Conservation (phyloP, 2,888 invertebrate genomes). For the Pemphredon lugubris region DNA sequence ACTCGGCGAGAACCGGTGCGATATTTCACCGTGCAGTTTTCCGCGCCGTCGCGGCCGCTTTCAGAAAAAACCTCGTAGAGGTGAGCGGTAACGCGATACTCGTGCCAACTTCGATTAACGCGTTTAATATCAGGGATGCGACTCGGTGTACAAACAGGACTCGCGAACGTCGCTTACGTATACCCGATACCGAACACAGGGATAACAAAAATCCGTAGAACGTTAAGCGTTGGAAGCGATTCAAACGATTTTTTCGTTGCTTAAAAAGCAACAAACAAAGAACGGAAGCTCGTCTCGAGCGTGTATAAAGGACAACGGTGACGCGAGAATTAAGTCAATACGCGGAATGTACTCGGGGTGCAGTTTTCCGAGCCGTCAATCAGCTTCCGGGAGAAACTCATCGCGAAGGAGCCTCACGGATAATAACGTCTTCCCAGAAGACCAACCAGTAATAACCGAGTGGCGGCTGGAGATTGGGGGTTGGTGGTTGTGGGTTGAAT, state of each 20-base stretch:
- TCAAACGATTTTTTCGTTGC: too few species aligned
- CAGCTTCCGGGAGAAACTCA: slow-evolving; percentile 65
- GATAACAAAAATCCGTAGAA: too few species aligned
- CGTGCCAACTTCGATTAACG: slow-evolving; percentile 38
- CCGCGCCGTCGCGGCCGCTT: slow-evolving; percentile 42
- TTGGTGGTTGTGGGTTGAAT: slow-evolving; percentile 65
- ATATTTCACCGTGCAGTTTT: slow-evolving; percentile 48
- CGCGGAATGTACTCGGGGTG: slow-evolving; percentile 42
- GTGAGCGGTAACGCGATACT: slow-evolving; percentile 30
- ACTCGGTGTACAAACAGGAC: neutral
- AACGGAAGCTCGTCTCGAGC: slow-evolving; percentile 21
- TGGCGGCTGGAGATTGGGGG: slow-evolving; percentile 66
- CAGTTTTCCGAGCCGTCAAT: slow-evolving; percentile 69
- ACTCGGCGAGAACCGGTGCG: slow-evolving; percentile 51
- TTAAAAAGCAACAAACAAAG: neutral
- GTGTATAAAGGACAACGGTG: slow-evolving; percentile 42
- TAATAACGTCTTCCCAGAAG: slow-evolving; percentile 74
- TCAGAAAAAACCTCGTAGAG: slow-evolving; percentile 33
- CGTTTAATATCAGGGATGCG: slow-evolving; percentile 15
- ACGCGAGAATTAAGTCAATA: slow-evolving; percentile 38
- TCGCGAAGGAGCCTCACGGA: slow-evolving; percentile 69
- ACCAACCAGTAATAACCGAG: slow-evolving; percentile 74
- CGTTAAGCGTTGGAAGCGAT: too few species aligned
- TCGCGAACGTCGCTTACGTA: neutral
- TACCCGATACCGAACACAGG: too few species aligned